Percentiles rank a stretch among this genome's conserved stretches.
phyloP scores from a whole-genome alignment of 2,113 vertebrate genomes.

The Xiphias gladius region DNA sequence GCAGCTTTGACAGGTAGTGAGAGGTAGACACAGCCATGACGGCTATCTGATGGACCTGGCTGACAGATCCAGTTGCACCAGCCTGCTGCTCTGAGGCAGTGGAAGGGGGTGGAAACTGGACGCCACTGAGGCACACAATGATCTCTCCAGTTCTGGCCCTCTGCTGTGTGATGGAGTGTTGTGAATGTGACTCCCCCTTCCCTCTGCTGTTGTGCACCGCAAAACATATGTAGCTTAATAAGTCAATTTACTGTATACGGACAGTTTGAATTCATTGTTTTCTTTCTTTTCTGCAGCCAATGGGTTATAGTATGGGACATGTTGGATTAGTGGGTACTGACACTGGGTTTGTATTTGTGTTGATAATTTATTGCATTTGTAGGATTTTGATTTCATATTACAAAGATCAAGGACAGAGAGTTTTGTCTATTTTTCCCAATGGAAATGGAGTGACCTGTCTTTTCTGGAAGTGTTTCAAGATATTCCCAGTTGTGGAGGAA shows the following conservation, averaged over 20 bases:
- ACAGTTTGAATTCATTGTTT: not conserved
- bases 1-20: constrained; percentile 75
- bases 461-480: not conserved
- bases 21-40: constrained; percentile 58
- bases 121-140: constrained; percentile 68
- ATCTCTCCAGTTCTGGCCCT: constrained; percentile 63
- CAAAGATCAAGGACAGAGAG: not conserved
- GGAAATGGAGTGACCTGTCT: not conserved
- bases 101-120: constrained; percentile 75
- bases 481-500: not conserved
- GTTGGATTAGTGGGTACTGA: not conserved
- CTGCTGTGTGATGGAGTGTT: constrained; percentile 56
- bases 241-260: not conserved
- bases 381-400: not conserved
- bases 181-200: constrained; percentile 44
- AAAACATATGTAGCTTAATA: constrained; percentile 28
- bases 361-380: not conserved
- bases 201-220: constrained; percentile 26
- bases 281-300: not conserved
- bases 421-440: not conserved
- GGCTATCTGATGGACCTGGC: constrained; percentile 77
- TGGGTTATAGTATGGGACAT: not conserved
- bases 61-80: constrained; percentile 79
- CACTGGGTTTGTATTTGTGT: not conserved
- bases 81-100: constrained; percentile 65